Percentiles rank a stretch among this genome's conserved stretches.
These are phyloP conservation scores for Drosophila carrolli DNA, from an alignment of 1,140 invertebrate genomes.

Conservation along the genomic window DNA sequence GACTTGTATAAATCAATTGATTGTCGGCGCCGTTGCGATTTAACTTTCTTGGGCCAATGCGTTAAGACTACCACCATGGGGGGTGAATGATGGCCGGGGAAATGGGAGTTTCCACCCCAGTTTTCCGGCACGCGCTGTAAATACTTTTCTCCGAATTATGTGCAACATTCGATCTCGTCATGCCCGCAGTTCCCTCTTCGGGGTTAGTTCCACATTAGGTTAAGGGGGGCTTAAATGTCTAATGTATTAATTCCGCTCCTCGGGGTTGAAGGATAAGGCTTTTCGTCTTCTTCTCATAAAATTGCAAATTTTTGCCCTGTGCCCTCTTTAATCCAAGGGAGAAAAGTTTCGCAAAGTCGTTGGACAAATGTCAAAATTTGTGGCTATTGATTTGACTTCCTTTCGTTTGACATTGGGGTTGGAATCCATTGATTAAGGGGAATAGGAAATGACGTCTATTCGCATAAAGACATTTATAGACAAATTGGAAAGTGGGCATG, in stretches of 20 bases:
- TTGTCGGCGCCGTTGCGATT: constrained; percentile 63
- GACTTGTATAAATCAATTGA: constrained; percentile 75
- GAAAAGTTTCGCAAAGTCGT: constrained; percentile 56
- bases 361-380: constrained; percentile 81
- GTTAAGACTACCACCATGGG: constrained; percentile 5
- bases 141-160: constrained; percentile 69
- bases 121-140: constrained; percentile 63
- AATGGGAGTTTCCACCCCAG: constrained; percentile 23
- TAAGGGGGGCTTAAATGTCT: constrained; percentile 52
- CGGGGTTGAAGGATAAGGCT: background rate
- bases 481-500: constrained; percentile 17
- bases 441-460: constrained; percentile 25
- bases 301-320: constrained; percentile 68
- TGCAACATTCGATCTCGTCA: constrained; percentile 71
- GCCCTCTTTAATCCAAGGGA: constrained; percentile 29
- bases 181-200: constrained; percentile 48
- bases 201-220: constrained; percentile 13
- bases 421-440: constrained; percentile 46
- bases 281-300: constrained; percentile 56
- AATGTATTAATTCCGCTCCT: constrained; percentile 73
- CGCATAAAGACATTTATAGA: constrained; percentile 62
- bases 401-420: constrained; percentile 19
- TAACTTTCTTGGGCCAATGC: constrained; percentile 55
- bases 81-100: constrained; percentile 3
- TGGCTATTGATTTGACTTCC: constrained; percentile 65